phyloP scores from a whole-genome alignment of 1,140 invertebrate genomes.

The Halyomorpha halys region DNA sequence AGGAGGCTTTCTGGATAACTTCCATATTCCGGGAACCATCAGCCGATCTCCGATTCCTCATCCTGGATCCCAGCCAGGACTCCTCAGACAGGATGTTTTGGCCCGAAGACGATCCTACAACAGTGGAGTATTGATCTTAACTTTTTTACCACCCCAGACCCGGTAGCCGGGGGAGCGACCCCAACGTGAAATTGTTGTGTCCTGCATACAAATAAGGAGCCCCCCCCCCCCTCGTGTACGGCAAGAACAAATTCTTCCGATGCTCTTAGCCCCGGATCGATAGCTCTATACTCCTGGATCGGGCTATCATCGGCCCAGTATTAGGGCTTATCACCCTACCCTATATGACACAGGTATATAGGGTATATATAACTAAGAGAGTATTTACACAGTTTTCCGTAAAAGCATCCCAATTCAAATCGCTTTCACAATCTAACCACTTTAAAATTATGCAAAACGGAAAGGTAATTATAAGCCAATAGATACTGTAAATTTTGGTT shows the following conservation, averaged over 20 bases:
- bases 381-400: too few relatives aligned
- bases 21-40: too few relatives aligned
- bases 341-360: background rate
- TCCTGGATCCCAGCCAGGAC: background rate
- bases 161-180: constrained; percentile 22
- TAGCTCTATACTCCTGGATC: constrained; percentile 12
- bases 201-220: constrained; percentile 33
- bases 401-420: too few relatives aligned
- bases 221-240: constrained; percentile 15
- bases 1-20: too few relatives aligned
- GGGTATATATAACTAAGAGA: too few relatives aligned
- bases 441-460: too few relatives aligned
- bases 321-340: background rate
- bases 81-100: constrained; percentile 8
- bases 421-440: too few relatives aligned
- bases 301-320: background rate
- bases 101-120: constrained; percentile 28
- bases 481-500: too few relatives aligned
- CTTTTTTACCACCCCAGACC: constrained; percentile 29
- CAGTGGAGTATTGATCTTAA: constrained; percentile 31
- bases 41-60: too few relatives aligned
- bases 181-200: constrained; percentile 34
- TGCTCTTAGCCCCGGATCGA: constrained; percentile 25
- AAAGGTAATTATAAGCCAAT: too few relatives aligned
- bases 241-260: constrained; percentile 27